A percentile compares a stretch with the other conserved stretches of the same genome.
Conservation (phyloP, 2,888 invertebrate species). For the Mimumesa dahlbomi region DNA sequence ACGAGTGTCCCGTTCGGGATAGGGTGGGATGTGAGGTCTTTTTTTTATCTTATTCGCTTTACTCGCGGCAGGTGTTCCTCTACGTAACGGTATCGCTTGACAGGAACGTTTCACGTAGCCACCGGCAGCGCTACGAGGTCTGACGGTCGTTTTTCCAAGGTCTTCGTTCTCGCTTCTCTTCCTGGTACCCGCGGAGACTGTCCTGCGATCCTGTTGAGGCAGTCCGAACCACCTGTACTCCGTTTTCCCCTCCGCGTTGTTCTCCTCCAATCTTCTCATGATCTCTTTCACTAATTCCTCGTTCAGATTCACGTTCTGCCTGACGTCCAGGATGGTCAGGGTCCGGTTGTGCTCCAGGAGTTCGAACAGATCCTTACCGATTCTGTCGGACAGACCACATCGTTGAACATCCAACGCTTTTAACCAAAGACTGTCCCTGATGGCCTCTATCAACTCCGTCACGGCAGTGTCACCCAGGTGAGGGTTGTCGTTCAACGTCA, state of each 20-base stretch:
- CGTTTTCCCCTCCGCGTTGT: conserved; percentile 49
- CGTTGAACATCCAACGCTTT: conserved; percentile 89
- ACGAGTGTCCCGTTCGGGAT: background rate
- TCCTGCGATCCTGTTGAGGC: conserved; percentile 61
- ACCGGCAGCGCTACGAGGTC: conserved; percentile 61
- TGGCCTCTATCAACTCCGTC: conserved; percentile 84
- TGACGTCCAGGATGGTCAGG: conserved; percentile 86
- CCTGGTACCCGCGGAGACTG: conserved; percentile 58
- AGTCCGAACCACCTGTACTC: conserved; percentile 73
- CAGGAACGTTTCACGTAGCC: conserved; percentile 57
- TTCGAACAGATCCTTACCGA: conserved; percentile 83
- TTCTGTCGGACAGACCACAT: conserved; percentile 86
- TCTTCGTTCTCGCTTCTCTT: conserved; percentile 36
- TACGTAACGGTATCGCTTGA: conserved; percentile 44
- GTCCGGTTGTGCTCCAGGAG: conserved; percentile 85
- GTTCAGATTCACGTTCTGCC: conserved; percentile 83
- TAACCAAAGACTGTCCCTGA: conserved; percentile 90
- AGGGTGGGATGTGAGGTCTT: conserved; percentile 20
- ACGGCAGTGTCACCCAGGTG: conserved; percentile 86
- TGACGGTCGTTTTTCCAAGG: conserved; percentile 19
- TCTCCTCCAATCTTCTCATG: conserved; percentile 63
- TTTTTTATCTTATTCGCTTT: conserved; percentile 48
- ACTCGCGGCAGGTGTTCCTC: conserved; percentile 28
- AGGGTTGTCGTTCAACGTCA: conserved; percentile 87
- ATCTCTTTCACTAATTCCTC: conserved; percentile 81